Percentiles rank a stretch among this genome's conserved stretches.
Evolutionary conservation across 2,797 vertebrate species (phyloP).

Genomic region (Apogon hyalosoma): DNA sequence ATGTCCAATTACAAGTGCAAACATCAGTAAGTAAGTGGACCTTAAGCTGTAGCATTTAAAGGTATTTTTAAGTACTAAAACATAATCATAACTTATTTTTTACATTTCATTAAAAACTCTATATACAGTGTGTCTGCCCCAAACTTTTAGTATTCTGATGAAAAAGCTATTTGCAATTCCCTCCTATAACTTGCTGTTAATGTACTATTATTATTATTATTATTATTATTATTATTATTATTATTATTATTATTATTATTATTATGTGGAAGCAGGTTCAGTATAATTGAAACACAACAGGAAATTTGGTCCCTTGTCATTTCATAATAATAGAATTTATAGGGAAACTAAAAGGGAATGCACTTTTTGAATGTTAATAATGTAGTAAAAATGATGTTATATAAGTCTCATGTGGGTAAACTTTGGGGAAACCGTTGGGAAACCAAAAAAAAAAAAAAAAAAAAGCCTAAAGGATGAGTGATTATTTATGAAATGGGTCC

Average conservation of each 20-base stretch:
- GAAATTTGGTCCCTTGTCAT: not conserved
- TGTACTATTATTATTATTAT: not conserved
- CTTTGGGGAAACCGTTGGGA: not conserved
- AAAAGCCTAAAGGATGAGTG: conserved; percentile 64
- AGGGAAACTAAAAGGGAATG: conserved; percentile 20
- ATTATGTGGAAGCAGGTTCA: conserved; percentile 6
- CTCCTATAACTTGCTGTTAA: too few species aligned
- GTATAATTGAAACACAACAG: conserved; percentile 1
- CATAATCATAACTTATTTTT: too few species aligned
- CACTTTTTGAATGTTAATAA: conserved; percentile 34
- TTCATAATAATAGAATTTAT: conserved; percentile 9
- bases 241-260: not conserved
- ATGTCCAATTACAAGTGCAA: too few species aligned
- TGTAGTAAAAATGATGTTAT: conserved; percentile 12
- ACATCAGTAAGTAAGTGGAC: too few species aligned
- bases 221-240: not conserved
- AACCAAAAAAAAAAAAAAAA: conserved; percentile 16
- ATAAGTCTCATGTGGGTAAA: conserved; percentile 13
- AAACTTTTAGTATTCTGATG: too few species aligned
- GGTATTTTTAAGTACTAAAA: too few species aligned
- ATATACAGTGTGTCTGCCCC: too few species aligned
- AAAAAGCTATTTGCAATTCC: too few species aligned
- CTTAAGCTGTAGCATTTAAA: too few species aligned
- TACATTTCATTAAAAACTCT: too few species aligned
- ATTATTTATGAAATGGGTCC: conserved; percentile 71